These are phyloP conservation scores for Dermatophagoides farinae DNA, from an alignment of 1,140 invertebrate species.

Conservation along the genomic window DNA sequence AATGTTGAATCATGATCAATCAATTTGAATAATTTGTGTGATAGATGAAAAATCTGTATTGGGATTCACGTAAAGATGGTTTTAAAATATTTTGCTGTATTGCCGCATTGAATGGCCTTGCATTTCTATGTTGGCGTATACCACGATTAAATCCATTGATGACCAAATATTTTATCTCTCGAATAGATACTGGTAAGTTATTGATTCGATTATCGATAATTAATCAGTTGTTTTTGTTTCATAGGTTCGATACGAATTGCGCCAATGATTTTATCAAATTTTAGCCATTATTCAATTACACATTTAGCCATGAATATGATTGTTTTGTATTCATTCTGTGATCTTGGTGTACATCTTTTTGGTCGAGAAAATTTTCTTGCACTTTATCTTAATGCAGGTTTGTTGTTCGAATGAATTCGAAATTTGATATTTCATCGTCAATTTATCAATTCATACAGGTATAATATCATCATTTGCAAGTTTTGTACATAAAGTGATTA, in stretches of 20 bases:
- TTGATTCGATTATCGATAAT: constrained; percentile 12
- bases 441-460: constrained; percentile 26
- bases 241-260: constrained; percentile 19
- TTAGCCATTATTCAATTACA: constrained; percentile 68
- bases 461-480: constrained; percentile 68
- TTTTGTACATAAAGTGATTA: constrained; percentile 50
- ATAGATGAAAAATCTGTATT: constrained; percentile 40
- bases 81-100: constrained; percentile 60
- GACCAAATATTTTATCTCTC: constrained; percentile 64
- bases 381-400: constrained; percentile 60
- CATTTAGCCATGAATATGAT: constrained; percentile 89
- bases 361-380: constrained; percentile 81
- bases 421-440: neutral
- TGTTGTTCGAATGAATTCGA: neutral
- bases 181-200: constrained; percentile 45
- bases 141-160: constrained; percentile 47
- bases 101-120: constrained; percentile 49
- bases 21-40: neutral
- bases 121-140: constrained; percentile 63
- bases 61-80: constrained; percentile 47
- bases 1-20: neutral
- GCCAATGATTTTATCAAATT: constrained; percentile 76
- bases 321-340: constrained; percentile 61
- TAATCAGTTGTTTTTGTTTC: constrained; percentile 18
- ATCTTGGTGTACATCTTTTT: constrained; percentile 40